phyloP scores from a whole-genome alignment of 2,797 vertebrate genomes.

The Lates japonicus region DNA sequence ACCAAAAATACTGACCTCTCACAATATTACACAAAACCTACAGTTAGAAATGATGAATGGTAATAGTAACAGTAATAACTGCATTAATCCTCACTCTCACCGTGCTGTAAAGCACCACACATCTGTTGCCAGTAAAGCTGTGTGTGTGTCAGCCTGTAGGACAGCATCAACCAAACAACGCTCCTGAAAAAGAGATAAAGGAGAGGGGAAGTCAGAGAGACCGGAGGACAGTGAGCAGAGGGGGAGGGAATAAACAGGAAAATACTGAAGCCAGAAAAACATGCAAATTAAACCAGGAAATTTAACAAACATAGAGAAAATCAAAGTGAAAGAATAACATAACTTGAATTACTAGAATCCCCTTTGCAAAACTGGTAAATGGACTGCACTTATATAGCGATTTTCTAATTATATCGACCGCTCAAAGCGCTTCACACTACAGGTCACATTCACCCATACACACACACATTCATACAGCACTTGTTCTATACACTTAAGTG shows the following conservation, averaged over 20 bases:
- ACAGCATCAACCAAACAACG: conserved; percentile 87
- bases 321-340: conserved; percentile 50
- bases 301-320: not conserved
- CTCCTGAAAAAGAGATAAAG: conserved; percentile 84
- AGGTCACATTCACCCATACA: no score
- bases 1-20: no score
- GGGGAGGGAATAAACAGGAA: rapidly evolving
- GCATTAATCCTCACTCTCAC: conserved; percentile 78
- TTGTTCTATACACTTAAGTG: no score
- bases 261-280: not conserved
- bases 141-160: conserved; percentile 89
- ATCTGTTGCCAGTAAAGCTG: conserved; percentile 91
- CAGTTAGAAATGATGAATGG: conserved; percentile 11
- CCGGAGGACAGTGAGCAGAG: rapidly evolving
- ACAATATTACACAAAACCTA: no score
- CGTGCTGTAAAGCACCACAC: conserved; percentile 95
- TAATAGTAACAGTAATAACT: conserved; percentile 14
- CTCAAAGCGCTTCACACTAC: no score
- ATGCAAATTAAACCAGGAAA: not conserved
- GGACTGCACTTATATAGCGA: no score
- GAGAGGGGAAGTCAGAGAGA: not conserved
- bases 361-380: no score
- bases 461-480: no score
- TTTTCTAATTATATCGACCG: no score
- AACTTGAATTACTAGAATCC: no score